Base-by-base conservation (phyloP, 2,888 invertebrate species). In the Augiades crinisus region DNA sequence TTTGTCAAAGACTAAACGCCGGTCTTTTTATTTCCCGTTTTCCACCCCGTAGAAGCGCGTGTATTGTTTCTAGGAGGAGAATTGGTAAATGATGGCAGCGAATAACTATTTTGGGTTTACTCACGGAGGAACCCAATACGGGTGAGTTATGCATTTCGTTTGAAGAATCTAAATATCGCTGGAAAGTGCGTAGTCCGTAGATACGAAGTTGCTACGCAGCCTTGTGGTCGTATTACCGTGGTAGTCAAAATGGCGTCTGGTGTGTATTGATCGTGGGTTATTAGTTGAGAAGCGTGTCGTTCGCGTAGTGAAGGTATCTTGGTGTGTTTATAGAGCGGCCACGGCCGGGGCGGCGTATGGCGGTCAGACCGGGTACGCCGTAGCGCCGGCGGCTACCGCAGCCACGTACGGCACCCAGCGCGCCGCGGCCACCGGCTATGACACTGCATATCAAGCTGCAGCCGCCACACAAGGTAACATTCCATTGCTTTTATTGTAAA, bases 91-190 rank as follows among this genome's bases (percentile, higher is more conserved):
- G 81, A 94, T 95, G 95, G 95, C 95, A 89, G 94, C 96, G 88
- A 97, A 97, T 92, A 97, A 97, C 92, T 97, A 97, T 92, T 96
- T 96, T 88, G 96, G 96, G 80, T 97, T 97, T 92, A 95, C 96
- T 75, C 96, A 97, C 86, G 95, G 96, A 77, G 96, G 96, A 83
- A 96, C 96, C 75, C 97, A 97, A 92, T 96, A 96, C 84, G 95
- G 95, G 95, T 95, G 91, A 92, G 94, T 90, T 64, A 60, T 8
- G 60, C 56, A 62, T 60, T 50, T 30, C 19, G 51, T 53, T 53
- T 58, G 12, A 24, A 19, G 24, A 49, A 54, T 44, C 56, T 60
- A 53, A 54, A 58, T 61, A 54, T 58, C 51, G 40, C 55, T 58
- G 52, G 49, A 34, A 43, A 57, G 40, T 52, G 52, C 41, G 37